These are phyloP conservation scores for Sander vitreus DNA, from an alignment of 2,113 vertebrate species.

Conservation along the genomic window DNA sequence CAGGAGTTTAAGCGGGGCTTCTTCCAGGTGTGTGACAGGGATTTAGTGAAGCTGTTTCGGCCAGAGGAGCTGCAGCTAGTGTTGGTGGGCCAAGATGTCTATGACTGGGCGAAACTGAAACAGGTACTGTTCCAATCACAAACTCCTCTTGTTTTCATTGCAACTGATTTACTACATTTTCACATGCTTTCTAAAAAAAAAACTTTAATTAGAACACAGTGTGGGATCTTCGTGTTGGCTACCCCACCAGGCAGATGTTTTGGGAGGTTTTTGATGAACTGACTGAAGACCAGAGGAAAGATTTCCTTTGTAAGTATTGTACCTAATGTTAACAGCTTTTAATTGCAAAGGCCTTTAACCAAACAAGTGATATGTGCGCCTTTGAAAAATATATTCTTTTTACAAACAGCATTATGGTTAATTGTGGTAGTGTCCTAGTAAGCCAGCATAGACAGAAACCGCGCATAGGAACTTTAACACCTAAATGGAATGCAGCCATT, in stretches of 20 bases:
- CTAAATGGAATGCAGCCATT: not conserved
- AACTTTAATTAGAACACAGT: constrained; percentile 76
- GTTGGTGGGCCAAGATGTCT: constrained; percentile 79
- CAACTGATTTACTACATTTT: not conserved
- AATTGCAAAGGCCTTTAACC: not conserved
- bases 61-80: constrained; percentile 85
- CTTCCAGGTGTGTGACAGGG: constrained; percentile 81
- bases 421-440: not conserved
- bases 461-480: not conserved
- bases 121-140: constrained; percentile 69
- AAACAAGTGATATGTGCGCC: not conserved
- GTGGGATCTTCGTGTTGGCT: constrained; percentile 43
- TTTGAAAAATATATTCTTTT: not conserved
- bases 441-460: not conserved
- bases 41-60: constrained; percentile 78
- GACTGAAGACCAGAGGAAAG: constrained; percentile 81
- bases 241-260: constrained; percentile 82
- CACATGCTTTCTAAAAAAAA: too few relatives aligned
- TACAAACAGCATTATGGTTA: not conserved
- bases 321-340: not conserved
- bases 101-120: constrained; percentile 85
- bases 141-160: not conserved
- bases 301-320: constrained; percentile 85
- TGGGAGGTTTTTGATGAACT: constrained; percentile 89
- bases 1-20: constrained; percentile 87